Evolutionary conservation across 1,140 invertebrate species (phyloP).

Genomic region (Hyphantria cunea): DNA sequence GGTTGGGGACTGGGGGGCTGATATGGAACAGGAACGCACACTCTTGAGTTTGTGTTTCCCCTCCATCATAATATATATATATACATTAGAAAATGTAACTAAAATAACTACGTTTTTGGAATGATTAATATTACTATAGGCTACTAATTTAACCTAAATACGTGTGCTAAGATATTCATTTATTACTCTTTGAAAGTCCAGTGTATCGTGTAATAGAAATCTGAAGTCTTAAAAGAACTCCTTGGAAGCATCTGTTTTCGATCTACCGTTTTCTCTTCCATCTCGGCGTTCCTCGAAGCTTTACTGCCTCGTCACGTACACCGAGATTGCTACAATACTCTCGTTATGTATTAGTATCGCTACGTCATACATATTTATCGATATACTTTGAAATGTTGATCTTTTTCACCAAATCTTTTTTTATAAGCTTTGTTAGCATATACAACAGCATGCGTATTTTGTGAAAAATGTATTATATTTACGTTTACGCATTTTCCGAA

Average conservation of each 20-base stretch:
- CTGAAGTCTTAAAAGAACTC: conserved; percentile 11
- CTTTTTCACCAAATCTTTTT: conserved; percentile 12
- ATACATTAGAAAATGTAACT: too few relatives aligned
- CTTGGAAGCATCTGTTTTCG: conserved; percentile 14
- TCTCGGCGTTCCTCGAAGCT: conserved; percentile 1
- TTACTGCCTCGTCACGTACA: conserved; percentile 20
- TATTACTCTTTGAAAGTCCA: conserved; percentile 10
- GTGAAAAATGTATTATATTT: too few relatives aligned
- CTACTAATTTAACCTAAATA: neutral
- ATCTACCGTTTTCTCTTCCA: conserved; percentile 1
- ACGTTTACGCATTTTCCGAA: too few relatives aligned
- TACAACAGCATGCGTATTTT: neutral
- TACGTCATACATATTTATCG: conserved; percentile 15
- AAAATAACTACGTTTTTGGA: too few relatives aligned
- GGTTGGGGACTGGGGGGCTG: too few relatives aligned
- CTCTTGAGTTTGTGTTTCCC: too few relatives aligned
- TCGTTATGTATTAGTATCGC: conserved; percentile 15
- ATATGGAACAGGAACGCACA: too few relatives aligned
- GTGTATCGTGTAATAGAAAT: conserved; percentile 23
- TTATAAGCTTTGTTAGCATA: neutral
- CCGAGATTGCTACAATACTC: conserved; percentile 16
- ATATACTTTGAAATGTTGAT: conserved; percentile 6
- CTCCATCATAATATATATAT: too few relatives aligned
- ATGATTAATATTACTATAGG: too few relatives aligned
- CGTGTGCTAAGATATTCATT: conserved; percentile 6